Base-by-base conservation (phyloP, 2,888 invertebrate species). In the Xestobium rufovillosum region DNA sequence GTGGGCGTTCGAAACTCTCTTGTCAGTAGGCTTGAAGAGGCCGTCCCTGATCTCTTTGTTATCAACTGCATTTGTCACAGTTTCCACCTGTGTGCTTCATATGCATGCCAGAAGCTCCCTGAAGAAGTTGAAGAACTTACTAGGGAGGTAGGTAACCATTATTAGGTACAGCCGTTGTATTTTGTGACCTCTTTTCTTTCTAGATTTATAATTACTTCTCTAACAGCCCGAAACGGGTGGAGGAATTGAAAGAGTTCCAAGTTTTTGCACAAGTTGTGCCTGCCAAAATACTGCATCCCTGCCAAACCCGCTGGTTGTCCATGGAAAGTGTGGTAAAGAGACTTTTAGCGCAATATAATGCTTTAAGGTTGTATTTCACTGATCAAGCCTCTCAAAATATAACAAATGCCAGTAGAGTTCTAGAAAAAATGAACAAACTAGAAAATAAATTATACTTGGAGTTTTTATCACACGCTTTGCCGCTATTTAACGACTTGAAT, bases 281-380 rank as follows among this genome's bases (percentile, higher is more conserved):
- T 29, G 29, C 27, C 16, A 35, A 39, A 39, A 17, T 39, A 23
- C 35, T 39, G 14, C 39, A 39, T 12, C 23, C 26, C 25, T 26
- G 23, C 17, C 39, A 39, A 29, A 39, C 39, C 27, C 35, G 35
- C 9, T 39, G 39, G 35, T 31, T 39, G 15, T 39, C 39, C 13
- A 11, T 39, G 15, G 17, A 17, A 27, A 27, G 34, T 35, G 39
- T 39, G 8, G 25, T 39, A 29, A 39, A 39, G 23, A 25, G 39
- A 28, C 25, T 14, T 26, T 26, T 4, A 26, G 26, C 26, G 12
- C 26, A 10, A 26, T 10, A 31, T 23, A 31, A 16, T 36, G 36
- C 36, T 16, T 15, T 31, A 31, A 39, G 12, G 27, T 26, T 36
- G 14, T 39, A 35, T 35, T 39, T 39, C 36, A 26, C 35, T 3